These are phyloP conservation scores for Corvus cornix DNA, from an alignment of 2,113 vertebrate species.

Conservation along the genomic window DNA sequence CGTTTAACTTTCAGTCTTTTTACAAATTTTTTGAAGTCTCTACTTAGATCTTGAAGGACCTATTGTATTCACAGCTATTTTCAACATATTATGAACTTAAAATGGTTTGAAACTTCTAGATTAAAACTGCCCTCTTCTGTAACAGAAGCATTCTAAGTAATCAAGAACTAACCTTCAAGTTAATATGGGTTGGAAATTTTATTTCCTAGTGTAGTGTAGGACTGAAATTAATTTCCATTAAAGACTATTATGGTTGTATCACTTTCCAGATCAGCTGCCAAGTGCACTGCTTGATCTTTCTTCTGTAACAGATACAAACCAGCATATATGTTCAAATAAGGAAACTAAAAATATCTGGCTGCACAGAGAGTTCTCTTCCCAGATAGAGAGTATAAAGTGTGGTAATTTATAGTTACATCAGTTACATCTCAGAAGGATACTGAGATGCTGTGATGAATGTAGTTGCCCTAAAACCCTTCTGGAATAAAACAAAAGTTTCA, in stretches of 20 bases:
- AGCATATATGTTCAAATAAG: slow-evolving; percentile 12
- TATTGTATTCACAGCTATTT: not conserved
- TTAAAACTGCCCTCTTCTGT: not conserved
- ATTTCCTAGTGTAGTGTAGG: not conserved
- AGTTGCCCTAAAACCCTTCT: not conserved
- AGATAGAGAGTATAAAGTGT: not conserved
- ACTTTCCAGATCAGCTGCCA: slow-evolving; percentile 21
- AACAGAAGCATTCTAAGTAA: not conserved
- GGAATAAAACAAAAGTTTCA: not conserved
- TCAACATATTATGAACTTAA: not conserved
- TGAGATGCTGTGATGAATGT: not conserved
- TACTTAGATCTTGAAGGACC: not conserved
- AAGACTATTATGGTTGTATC: not conserved
- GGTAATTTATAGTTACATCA: not conserved
- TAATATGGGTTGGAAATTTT: not conserved
- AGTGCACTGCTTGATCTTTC: slow-evolving; percentile 14
- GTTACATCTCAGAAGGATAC: not conserved
- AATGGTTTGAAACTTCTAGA: not conserved
- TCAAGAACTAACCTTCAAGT: not conserved
- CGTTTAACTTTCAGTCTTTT: not conserved
- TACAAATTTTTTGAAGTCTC: not conserved
- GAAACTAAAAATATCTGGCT: not conserved
- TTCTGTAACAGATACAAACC: not conserved
- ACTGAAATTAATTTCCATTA: slow-evolving; percentile 8
- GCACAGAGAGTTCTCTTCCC: not conserved